Evolutionary conservation across 2,888 invertebrate genomes (phyloP), one percentile per base, ranked within the genome.

Genomic region (Pimpla rufipes): DNA sequence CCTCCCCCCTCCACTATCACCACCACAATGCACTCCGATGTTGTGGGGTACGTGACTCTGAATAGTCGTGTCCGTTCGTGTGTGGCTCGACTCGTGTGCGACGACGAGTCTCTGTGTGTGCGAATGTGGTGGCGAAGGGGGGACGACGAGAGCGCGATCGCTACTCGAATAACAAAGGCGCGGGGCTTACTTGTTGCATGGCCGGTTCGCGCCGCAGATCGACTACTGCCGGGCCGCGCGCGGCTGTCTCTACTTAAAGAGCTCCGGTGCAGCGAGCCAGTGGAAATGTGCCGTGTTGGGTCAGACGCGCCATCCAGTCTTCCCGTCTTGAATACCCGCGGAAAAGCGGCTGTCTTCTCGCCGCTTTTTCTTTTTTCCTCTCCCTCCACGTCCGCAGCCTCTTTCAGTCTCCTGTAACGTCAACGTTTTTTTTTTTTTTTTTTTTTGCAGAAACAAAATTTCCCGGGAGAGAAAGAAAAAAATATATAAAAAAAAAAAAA

Each of bases 141-240:
- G 47, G 13, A 59, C 18, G 47, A 29, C 59, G 59, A 62, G 57
- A 62, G 59, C 42, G 70, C 81, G 76, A 84, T 84, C 84, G 81
- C 79, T 78, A 83, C 70, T 83, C 73, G 82, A 85, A 85, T 87
- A 85, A 87, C 85, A 87, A 87, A 87, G 79, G 85, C 77, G 64
- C 50, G 66, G 50, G 66, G 45, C 76, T 78, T 85, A 87, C 86
- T 85, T 87, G 86, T 87, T 87, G 85, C 86, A 77, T 81, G 67
- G 68, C 76, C 82, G 74, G 67, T 80, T 80, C 68, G 77, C 62
- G 68, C 77, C 45, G 68, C 47, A 67, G 76, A 70, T 76, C 67
- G 42, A 83, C 79, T 55, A 83, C 79, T 55, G 67, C 76, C 66
- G 57, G 66, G 74, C 29, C 29, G 5, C 2, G 29, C 29, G 5